Base-by-base conservation (phyloP, 1,140 invertebrate genomes). In the Atta colombica region DNA sequence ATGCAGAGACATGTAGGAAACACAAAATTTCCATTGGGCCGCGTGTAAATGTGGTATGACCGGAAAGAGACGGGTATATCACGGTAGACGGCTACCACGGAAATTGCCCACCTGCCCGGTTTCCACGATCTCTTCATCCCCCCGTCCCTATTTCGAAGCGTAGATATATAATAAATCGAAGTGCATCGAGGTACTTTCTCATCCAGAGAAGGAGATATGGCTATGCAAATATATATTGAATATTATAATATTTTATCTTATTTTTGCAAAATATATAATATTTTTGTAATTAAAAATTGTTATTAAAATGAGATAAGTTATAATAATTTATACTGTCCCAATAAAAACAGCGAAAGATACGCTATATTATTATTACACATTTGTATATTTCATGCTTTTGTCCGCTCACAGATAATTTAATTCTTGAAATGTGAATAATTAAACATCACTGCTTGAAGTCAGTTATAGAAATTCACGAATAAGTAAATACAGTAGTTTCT, bases 101-200 rank as follows among this genome's bases (percentile, higher is more conserved):
- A 87, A 87, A 87, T 88, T 82, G 87, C 68, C 53, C 77, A 88
- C 85, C 87, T 87, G 87, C 78, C 77, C 71, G 65, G 75, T 87
- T 88, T 87, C 77, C 87, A 87, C 80, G 87, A 88, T 87, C 77
- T 58, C 77, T 87, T 72, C 86, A 87, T 88, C 55, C 77, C 86
- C 53, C 39, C 60, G 69, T 77, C 68, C 45, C 28, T 78, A 84
- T 84, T 84, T 84, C 69, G 28, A 60, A 55, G 63, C 51, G 63
- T 77, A 68, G 69, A 82, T 81, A 49, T 87, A 87, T 75, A 69
- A 82, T 81, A 77, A 71, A 88, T 75, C 66, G 85, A 65, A 74
- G 53, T 84, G 63, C 39, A 49, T 87, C 28, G 21, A 49, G 63
- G 10, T 12, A 84, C 77, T 75, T 84, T 82, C 55, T 49, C 77